These are phyloP conservation scores for Cyprinodon variegatus DNA, from an alignment of 2,113 vertebrate genomes.

Conservation along the genomic window DNA sequence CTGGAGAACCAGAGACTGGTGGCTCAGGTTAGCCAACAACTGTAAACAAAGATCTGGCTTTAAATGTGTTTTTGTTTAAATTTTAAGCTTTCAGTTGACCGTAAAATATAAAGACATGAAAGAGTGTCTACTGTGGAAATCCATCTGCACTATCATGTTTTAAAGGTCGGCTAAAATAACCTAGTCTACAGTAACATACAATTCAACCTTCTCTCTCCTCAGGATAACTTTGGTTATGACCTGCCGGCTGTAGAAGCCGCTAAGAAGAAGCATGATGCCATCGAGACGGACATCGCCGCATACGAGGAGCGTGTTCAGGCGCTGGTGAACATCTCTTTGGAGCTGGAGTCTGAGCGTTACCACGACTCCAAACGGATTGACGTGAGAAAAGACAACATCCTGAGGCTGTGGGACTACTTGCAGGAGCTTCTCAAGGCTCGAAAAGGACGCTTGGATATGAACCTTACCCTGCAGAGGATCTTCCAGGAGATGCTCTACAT, in stretches of 20 bases:
- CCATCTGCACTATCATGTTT: not conserved
- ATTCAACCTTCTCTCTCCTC: slow-evolving; percentile 7
- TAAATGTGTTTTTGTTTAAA: no score
- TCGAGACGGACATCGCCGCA: slow-evolving; percentile 92
- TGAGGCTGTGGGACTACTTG: slow-evolving; percentile 92
- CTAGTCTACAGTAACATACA: not conserved
- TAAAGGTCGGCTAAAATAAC: not conserved
- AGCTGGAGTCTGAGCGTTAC: slow-evolving; percentile 92
- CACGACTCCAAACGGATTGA: slow-evolving; percentile 93
- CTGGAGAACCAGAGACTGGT: slow-evolving; percentile 95
- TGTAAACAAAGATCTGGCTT: not conserved
- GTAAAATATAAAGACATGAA: not conserved
- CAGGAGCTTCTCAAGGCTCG: slow-evolving; percentile 89
- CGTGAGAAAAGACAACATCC: slow-evolving; percentile 88
- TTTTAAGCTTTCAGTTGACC: no score
- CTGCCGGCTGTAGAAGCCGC: slow-evolving; percentile 93
- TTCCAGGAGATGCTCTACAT: slow-evolving; percentile 98
- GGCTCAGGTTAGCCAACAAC: slow-evolving; percentile 83
- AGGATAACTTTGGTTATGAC: slow-evolving; percentile 98
- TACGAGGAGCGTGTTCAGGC: slow-evolving; percentile 91
- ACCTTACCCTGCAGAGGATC: slow-evolving; percentile 89
- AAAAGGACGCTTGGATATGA: slow-evolving; percentile 88
- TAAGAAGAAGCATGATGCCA: slow-evolving; percentile 97
- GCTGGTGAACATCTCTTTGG: slow-evolving; percentile 88
- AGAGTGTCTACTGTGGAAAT: not conserved